These are phyloP conservation scores for Brenthis hecate DNA, from an alignment of 2,888 invertebrate genomes.

Conservation along the genomic window DNA sequence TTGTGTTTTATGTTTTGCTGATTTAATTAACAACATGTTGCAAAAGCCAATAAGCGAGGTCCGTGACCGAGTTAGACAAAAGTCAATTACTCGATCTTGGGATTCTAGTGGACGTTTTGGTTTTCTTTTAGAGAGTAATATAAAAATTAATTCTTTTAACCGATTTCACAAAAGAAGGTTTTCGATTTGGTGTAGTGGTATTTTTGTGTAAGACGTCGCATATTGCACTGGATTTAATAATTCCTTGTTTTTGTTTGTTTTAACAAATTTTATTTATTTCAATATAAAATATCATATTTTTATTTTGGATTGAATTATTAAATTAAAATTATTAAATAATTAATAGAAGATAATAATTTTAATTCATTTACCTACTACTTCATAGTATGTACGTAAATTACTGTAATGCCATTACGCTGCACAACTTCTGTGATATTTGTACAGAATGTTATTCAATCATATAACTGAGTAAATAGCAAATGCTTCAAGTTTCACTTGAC, in stretches of 20 bases:
- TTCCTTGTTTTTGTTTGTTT: too few species aligned
- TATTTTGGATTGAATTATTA: neutral
- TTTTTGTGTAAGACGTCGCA: too few species aligned
- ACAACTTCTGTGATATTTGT: neutral
- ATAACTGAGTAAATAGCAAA: constrained; percentile 6
- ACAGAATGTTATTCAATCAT: constrained; percentile 1
- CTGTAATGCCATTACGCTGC: neutral
- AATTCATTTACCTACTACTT: too few species aligned
- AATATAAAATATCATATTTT: neutral
- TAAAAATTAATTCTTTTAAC: too few species aligned
- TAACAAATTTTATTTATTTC: too few species aligned
- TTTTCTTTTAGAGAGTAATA: neutral
- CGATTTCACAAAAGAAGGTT: neutral
- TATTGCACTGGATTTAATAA: too few species aligned
- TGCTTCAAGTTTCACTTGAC: constrained; percentile 5
- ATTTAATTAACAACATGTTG: constrained; percentile 31
- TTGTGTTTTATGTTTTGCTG: constrained; percentile 15
- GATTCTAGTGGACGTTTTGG: neutral
- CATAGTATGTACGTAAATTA: neutral
- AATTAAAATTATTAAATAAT: too few species aligned
- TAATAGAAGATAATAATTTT: neutral
- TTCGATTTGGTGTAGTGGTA: neutral
- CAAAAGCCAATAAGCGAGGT: constrained; percentile 34
- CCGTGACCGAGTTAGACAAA: constrained; percentile 36
- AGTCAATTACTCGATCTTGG: constrained; percentile 8